Evolutionary conservation across 2,797 vertebrate genomes (phyloP).

Genomic region (Euphonia xanthogaster): DNA sequence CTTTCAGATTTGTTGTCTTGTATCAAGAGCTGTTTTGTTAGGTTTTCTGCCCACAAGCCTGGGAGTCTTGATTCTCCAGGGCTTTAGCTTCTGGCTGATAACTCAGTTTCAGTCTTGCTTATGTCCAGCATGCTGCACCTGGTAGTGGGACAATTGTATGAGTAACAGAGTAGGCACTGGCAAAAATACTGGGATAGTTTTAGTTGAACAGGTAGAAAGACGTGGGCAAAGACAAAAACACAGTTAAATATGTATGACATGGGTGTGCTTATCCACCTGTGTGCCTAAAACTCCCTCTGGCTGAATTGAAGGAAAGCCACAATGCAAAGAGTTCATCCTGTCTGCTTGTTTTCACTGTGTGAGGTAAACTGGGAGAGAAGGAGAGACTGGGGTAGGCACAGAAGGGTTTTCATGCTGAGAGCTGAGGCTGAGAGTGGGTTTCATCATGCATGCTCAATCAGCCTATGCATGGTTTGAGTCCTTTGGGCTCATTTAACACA

Average conservation of each 20-base stretch:
- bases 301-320: background rate
- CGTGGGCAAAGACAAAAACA: background rate
- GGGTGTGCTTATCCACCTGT: background rate
- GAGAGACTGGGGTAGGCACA: background rate
- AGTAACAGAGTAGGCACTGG: background rate
- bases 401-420: background rate
- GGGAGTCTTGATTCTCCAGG: background rate
- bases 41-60: background rate
- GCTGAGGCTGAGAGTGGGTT: background rate
- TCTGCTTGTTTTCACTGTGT: background rate
- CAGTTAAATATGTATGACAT: fast-evolving
- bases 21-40: background rate
- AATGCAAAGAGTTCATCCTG: background rate
- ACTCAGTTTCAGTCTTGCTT: background rate
- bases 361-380: background rate
- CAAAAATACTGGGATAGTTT: background rate
- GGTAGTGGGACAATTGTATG: background rate
- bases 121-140: background rate
- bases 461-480: background rate
- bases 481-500: constrained; percentile 22
- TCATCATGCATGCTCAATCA: fast-evolving
- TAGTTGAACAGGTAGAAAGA: background rate
- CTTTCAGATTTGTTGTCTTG: background rate
- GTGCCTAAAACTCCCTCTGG: background rate
- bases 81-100: background rate